phyloP scores from a whole-genome alignment of 2,797 vertebrate genomes.

The Enteromius fasciolatus region DNA sequence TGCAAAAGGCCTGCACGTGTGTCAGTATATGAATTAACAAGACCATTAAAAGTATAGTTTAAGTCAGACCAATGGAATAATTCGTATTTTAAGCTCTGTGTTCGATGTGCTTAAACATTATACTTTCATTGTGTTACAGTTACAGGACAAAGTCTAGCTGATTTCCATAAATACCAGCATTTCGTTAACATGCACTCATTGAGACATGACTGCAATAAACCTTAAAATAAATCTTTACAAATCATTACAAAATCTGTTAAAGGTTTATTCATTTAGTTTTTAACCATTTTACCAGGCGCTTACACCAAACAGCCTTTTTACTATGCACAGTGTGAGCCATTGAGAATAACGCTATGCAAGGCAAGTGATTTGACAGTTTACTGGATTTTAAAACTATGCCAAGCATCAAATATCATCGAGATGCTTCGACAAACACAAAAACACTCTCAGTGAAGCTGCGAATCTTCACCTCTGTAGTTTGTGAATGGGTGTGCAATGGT shows the following conservation, averaged over 20 bases:
- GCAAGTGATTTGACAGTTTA: conserved; percentile 12
- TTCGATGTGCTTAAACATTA: not conserved
- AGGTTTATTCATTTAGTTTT: not conserved
- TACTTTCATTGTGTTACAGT: not conserved
- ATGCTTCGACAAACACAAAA: not conserved
- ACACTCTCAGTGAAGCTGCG: not conserved
- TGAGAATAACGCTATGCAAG: not conserved
- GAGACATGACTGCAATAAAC: not conserved
- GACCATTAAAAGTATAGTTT: not conserved
- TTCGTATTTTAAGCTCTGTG: not conserved
- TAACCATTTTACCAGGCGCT: not conserved
- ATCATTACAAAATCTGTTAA: not conserved
- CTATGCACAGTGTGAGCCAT: conserved; percentile 10
- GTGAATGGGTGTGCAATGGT: not conserved
- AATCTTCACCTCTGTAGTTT: not conserved
- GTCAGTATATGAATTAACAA: not conserved
- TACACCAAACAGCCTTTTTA: not conserved
- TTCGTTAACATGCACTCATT: not conserved
- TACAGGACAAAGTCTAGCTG: not conserved
- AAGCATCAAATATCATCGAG: not conserved
- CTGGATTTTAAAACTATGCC: not conserved
- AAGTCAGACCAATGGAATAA: not conserved
- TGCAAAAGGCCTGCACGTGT: not conserved
- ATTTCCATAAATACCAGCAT: not conserved
- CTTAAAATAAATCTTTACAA: not conserved